Evolutionary conservation across 2,797 vertebrate species (phyloP).

Genomic region (Arnoldichthys spilopterus): DNA sequence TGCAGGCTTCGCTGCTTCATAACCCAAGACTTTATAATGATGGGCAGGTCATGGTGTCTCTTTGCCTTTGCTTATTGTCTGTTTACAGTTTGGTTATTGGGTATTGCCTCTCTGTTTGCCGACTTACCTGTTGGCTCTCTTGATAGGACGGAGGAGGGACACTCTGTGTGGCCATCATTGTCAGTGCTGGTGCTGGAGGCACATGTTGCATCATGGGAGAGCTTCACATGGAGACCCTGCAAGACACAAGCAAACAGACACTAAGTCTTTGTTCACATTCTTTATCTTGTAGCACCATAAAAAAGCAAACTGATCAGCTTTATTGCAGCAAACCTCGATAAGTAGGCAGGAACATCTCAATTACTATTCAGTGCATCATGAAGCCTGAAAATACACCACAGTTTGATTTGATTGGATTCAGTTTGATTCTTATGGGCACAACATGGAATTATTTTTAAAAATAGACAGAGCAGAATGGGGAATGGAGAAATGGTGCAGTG

Average conservation of each 20-base stretch:
- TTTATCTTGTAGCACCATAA: no score
- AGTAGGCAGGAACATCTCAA: no score
- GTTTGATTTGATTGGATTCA: no score
- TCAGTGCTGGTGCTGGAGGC: slow-evolving; percentile 96
- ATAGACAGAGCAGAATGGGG: no score
- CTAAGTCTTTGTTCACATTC: no score
- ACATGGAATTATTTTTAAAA: no score
- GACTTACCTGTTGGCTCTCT: slow-evolving; percentile 94
- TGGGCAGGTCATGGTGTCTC: background rate
- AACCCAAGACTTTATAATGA: slow-evolving; percentile 15
- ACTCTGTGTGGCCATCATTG: slow-evolving; percentile 99
- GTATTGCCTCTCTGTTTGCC: background rate
- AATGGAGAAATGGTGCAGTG: no score
- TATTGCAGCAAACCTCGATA: no score
- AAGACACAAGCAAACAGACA: slow-evolving; percentile 36
- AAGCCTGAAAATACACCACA: no score
- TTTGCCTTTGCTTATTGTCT: slow-evolving; percentile 12
- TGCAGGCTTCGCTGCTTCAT: background rate
- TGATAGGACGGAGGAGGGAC: slow-evolving; percentile 98
- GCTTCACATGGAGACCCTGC: slow-evolving; percentile 95
- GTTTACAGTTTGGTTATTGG: slow-evolving; percentile 11
- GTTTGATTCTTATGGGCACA: no score
- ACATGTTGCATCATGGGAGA: slow-evolving; percentile 99
- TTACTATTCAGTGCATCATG: no score
- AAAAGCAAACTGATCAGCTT: no score